phyloP scores from a whole-genome alignment of 2,888 invertebrate species.

The Microplitis manilae region DNA sequence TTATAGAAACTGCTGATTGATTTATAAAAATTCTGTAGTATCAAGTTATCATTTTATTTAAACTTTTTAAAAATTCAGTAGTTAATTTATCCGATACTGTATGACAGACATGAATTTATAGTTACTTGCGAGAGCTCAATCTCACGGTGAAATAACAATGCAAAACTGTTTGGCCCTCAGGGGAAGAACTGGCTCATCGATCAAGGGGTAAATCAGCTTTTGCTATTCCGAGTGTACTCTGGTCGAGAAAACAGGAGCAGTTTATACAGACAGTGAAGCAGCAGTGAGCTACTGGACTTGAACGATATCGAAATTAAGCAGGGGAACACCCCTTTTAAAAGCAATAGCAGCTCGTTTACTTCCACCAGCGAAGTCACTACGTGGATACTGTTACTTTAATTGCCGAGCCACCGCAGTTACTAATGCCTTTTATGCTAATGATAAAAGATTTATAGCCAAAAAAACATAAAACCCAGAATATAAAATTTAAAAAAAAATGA shows the following conservation, averaged over 20 bases:
- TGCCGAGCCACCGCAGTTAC: slow-evolving; percentile 58
- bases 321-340: slow-evolving; percentile 41
- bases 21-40: too few species aligned
- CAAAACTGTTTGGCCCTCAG: slow-evolving; percentile 49
- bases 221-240: slow-evolving; percentile 10
- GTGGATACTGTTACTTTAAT: slow-evolving; percentile 63
- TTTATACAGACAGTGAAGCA: slow-evolving; percentile 30
- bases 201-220: slow-evolving; percentile 52
- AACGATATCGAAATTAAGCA: slow-evolving; percentile 31
- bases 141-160: slow-evolving; percentile 52
- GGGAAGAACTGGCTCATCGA: slow-evolving; percentile 57
- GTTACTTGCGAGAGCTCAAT: slow-evolving; percentile 45
- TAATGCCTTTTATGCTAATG: slow-evolving; percentile 66
- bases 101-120: background rate
- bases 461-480: slow-evolving; percentile 50
- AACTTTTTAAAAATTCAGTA: background rate
- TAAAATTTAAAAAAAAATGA: background rate
- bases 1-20: too few species aligned
- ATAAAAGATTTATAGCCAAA: slow-evolving; percentile 56
- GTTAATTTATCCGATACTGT: slow-evolving; percentile 9
- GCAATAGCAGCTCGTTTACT: slow-evolving; percentile 34
- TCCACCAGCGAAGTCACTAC: slow-evolving; percentile 13
- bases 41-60: too few species aligned
- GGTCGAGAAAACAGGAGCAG: slow-evolving; percentile 7
- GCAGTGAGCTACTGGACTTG: slow-evolving; percentile 29